These are phyloP conservation scores for Struthidea cinerea DNA, from an alignment of 2,113 vertebrate genomes.

Conservation along the genomic window DNA sequence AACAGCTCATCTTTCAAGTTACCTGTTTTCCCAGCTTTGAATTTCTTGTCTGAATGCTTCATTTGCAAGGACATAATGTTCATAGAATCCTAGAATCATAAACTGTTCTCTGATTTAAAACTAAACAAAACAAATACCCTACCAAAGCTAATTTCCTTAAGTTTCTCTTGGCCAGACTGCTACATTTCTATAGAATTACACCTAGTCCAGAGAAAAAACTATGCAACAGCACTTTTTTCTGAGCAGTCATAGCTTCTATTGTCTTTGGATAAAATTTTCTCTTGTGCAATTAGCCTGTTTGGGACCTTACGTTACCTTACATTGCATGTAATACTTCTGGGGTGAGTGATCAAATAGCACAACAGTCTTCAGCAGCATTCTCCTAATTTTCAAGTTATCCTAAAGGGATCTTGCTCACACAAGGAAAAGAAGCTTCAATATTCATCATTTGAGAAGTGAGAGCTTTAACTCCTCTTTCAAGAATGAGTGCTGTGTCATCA, in stretches of 20 bases:
- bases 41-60: slow-evolving; percentile 20
- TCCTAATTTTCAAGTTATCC: background rate
- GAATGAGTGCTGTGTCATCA: background rate
- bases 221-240: background rate
- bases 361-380: background rate
- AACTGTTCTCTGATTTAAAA: background rate
- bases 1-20: background rate
- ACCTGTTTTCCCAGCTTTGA: background rate
- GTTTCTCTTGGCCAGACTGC: slow-evolving; percentile 31
- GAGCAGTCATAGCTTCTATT: background rate
- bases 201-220: background rate
- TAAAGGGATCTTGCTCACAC: background rate
- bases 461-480: background rate
- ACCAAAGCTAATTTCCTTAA: slow-evolving; percentile 10
- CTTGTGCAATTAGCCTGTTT: background rate
- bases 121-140: background rate
- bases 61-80: background rate
- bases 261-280: background rate
- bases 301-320: background rate
- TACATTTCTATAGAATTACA: slow-evolving; percentile 26
- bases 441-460: background rate
- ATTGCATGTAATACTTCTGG: background rate
- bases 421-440: background rate
- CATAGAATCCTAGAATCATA: background rate
- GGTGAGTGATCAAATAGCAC: background rate